Percentiles rank a stretch among this genome's conserved stretches.
phyloP scores from a whole-genome alignment of 2,113 vertebrate species.

The Xiphophorus hellerii region DNA sequence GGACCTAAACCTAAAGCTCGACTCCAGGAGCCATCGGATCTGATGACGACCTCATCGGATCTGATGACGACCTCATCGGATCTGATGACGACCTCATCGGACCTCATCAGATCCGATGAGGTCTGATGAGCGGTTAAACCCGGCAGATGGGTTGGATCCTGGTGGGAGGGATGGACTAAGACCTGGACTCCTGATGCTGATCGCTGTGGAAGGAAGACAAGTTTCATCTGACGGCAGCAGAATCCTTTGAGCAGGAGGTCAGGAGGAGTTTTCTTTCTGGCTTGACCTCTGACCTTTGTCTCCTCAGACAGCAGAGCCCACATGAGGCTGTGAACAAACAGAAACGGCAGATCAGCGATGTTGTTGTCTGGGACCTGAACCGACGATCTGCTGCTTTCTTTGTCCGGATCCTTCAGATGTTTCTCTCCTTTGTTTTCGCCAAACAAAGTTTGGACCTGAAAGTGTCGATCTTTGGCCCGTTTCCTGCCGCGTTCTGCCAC shows the following conservation, averaged over 20 bases:
- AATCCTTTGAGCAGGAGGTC: constrained; percentile 53
- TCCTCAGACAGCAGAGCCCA: constrained; percentile 34
- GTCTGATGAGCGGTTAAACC: too few species aligned
- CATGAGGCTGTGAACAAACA: constrained; percentile 22
- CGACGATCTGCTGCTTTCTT: neutral
- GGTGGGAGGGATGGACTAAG: neutral
- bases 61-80: too few species aligned
- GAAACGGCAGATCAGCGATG: constrained; percentile 35
- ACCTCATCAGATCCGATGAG: too few species aligned
- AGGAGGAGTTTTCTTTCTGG: constrained; percentile 50
- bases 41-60: too few species aligned
- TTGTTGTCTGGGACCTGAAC: constrained; percentile 13
- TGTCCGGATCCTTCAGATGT: neutral
- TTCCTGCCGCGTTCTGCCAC: neutral
- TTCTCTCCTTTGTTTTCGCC: neutral
- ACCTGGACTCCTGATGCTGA: neutral
- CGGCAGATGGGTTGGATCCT: neutral
- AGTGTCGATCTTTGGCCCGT: neutral
- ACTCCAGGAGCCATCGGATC: too few species aligned
- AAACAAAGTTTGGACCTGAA: neutral
- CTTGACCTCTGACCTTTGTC: constrained; percentile 43
- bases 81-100: too few species aligned
- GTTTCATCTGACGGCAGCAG: constrained; percentile 45
- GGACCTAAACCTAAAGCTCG: too few species aligned
- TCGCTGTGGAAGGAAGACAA: constrained; percentile 18